phyloP scores from a whole-genome alignment of 2,113 vertebrate genomes.

The Myrmecobius fasciatus region DNA sequence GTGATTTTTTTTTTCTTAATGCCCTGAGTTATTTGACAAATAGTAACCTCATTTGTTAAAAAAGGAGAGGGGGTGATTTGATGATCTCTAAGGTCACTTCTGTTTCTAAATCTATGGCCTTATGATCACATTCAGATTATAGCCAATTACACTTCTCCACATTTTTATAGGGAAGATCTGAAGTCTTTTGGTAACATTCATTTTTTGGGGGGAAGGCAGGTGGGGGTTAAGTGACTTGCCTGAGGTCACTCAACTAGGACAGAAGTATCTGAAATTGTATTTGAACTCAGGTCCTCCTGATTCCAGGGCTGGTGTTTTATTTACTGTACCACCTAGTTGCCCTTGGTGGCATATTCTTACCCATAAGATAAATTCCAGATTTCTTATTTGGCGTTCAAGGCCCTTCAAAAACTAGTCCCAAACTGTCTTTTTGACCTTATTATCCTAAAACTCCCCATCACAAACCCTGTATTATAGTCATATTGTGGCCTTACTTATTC shows the following conservation, averaged over 20 bases:
- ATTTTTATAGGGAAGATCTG: not conserved
- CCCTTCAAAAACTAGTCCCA: not conserved
- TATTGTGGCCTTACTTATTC: not conserved
- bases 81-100: not conserved
- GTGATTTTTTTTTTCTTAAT: not conserved
- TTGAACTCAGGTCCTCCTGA: too few species aligned
- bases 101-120: not conserved
- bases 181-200: not conserved
- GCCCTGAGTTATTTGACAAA: not conserved
- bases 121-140: not conserved
- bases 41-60: not conserved
- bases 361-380: not conserved
- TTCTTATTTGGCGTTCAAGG: not conserved
- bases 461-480: not conserved
- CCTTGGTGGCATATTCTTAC: not conserved
- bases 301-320: too few species aligned
- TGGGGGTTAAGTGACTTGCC: too few species aligned
- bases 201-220: too few species aligned
- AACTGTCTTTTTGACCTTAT: not conserved
- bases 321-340: too few species aligned
- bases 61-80: not conserved
- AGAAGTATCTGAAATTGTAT: too few species aligned
- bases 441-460: not conserved
- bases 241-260: too few species aligned
- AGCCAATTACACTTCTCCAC: not conserved